Base-by-base conservation (phyloP, 1,140 invertebrate genomes). In the Globodera rostochiensis region DNA sequence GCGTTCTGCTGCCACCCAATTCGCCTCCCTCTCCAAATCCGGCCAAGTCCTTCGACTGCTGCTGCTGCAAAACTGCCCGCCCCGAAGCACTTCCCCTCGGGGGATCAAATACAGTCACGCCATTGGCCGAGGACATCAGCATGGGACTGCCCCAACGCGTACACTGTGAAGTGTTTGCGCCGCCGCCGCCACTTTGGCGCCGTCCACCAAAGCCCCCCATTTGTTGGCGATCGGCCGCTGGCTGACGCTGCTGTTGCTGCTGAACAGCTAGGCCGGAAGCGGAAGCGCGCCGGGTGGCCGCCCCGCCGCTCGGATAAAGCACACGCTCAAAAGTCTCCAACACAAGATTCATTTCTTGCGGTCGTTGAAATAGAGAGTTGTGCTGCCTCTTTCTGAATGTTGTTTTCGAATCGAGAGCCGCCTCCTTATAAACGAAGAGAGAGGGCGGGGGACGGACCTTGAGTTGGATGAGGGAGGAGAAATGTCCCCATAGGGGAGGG, bases 261-360 rank as follows among this genome's bases (percentile, higher is more conserved):
- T 64, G 11, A 6, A 15, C 69, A 36, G 69, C 21, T 25, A 64
- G 2, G 9, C 25, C 69, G n/a, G 69, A 71, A 19, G 21, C 46
- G 6, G 69, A 71, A 47, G 69, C 69, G 11, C 69, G 25, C 25
- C 69, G 69, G n/a, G 36, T 36, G 25, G 69, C 69, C 69, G 69
- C 9, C 46, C 69, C 69, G 5, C n/a, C 21, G 25, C 9, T 45
- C 8, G 69, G 69, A 47, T 71, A 71, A 47, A 71, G 25, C 25
- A 71, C 69, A 13, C 69, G 21, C n/a, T 71, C 69, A 45, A 71
- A 71, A 45, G 69, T 71, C 46, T 71, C 69, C 25, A 71, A 19
- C 13, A 71, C 69, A 11, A 71, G 21, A 71, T 71, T 71, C 69
- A 71, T 71, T 64, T 13, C 5, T 15, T 2, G 57, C 57, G 5